phyloP scores from a whole-genome alignment of 1,140 invertebrate species.

The Pectinophora gossypiella region DNA sequence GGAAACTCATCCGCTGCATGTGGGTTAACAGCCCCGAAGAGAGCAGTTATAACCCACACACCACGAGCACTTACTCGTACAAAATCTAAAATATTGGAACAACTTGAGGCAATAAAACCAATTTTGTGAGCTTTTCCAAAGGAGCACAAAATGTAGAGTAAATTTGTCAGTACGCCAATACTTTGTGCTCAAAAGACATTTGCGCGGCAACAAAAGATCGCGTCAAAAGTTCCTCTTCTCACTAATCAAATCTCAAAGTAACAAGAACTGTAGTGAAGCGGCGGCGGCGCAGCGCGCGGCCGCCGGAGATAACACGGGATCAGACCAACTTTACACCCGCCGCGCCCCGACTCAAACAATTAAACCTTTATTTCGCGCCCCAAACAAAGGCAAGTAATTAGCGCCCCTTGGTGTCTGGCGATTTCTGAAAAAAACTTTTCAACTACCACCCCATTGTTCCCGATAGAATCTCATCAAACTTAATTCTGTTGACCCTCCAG shows the following conservation, averaged over 20 bases:
- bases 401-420: slow-evolving; percentile 26
- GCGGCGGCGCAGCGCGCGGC: no score
- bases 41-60: neutral
- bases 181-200: no score
- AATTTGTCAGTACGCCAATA: no score
- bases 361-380: slow-evolving; percentile 50
- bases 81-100: neutral
- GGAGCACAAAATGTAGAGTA: no score
- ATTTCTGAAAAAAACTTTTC: slow-evolving; percentile 31
- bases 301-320: slow-evolving; percentile 24
- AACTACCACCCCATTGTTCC: slow-evolving; percentile 32
- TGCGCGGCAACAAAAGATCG: no score
- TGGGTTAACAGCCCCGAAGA: neutral
- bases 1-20: neutral
- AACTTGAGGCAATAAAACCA: neutral
- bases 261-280: neutral
- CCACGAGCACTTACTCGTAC: neutral
- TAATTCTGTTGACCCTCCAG: slow-evolving; percentile 29
- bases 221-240: neutral
- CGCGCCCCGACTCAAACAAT: slow-evolving; percentile 47
- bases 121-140: neutral
- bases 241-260: neutral
- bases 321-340: slow-evolving; percentile 42
- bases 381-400: slow-evolving; percentile 61
- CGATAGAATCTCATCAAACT: slow-evolving; percentile 39